These are phyloP conservation scores for Erebia epiphron DNA, from an alignment of 2,888 invertebrate species.

Conservation along the genomic window DNA sequence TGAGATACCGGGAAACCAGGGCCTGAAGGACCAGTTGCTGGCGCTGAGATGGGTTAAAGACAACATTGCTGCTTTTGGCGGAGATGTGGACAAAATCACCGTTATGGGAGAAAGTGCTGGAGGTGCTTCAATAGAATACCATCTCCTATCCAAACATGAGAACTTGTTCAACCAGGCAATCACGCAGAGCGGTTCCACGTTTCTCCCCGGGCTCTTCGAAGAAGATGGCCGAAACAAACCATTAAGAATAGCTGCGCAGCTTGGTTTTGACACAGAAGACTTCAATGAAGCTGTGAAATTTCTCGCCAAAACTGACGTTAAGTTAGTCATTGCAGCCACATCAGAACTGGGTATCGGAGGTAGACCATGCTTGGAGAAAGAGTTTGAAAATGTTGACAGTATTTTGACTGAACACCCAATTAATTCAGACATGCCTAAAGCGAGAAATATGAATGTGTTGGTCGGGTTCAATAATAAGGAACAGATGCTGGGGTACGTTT, in stretches of 20 bases:
- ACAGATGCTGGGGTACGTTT: conserved; percentile 38
- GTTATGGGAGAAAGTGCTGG: conserved; percentile 47
- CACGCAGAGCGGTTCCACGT: conserved; percentile 48
- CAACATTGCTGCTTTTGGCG: conserved; percentile 51
- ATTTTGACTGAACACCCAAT: conserved; percentile 52
- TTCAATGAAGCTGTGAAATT: conserved; percentile 46
- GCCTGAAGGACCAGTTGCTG: conserved; percentile 50
- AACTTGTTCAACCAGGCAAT: conserved; percentile 48
- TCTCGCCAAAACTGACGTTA: conserved; percentile 35
- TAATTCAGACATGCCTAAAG: conserved; percentile 49
- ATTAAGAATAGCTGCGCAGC: conserved; percentile 45
- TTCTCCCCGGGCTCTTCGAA: conserved; percentile 38
- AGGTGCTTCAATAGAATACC: conserved; percentile 32
- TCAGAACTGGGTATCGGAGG: conserved; percentile 32
- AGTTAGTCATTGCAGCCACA: conserved; percentile 40
- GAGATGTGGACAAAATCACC: conserved; percentile 47
- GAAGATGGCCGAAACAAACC: conserved; percentile 42
- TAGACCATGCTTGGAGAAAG: conserved; percentile 41
- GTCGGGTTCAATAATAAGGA: conserved; percentile 60
- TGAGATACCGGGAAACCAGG: conserved; percentile 53
- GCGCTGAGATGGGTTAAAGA: conserved; percentile 52
- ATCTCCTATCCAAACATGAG: conserved; percentile 45
- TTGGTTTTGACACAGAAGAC: conserved; percentile 47
- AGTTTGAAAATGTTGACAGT: conserved; percentile 42
- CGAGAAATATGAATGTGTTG: conserved; percentile 51